Conservation (phyloP, 2,113 vertebrate species). For the Pithys albifrons region DNA sequence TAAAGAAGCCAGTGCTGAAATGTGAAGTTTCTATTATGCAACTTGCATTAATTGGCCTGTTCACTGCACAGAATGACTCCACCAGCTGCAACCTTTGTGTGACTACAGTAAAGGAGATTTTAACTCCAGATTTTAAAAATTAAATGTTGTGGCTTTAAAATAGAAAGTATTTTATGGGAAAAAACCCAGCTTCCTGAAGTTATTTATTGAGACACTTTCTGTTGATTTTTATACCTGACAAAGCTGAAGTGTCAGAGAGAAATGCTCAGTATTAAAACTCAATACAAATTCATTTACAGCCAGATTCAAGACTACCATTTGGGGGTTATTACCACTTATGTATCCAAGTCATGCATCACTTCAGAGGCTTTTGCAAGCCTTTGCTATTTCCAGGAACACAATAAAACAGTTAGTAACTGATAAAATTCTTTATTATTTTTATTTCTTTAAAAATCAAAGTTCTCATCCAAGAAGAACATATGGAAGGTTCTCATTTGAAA, state of each 20-base stretch:
- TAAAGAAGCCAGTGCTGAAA: neutral
- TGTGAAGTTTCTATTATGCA: neutral
- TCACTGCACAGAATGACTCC: neutral
- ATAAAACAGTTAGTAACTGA: neutral
- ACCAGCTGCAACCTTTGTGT: neutral
- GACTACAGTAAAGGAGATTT: neutral
- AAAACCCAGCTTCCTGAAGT: neutral
- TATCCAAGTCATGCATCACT: neutral
- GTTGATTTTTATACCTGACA: neutral
- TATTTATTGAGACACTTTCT: neutral
- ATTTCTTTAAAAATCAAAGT: neutral
- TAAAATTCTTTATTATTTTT: neutral
- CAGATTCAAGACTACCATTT: neutral
- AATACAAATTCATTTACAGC: neutral
- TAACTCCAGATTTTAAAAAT: neutral
- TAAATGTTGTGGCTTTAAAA: neutral
- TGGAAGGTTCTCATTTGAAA: neutral
- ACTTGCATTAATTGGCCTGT: neutral
- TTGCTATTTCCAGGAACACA: neutral
- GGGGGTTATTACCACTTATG: neutral
- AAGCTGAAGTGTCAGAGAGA: neutral
- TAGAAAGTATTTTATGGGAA: neutral
- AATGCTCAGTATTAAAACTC: neutral
- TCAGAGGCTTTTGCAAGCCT: neutral
- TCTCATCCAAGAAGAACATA: neutral